Evolutionary conservation across 2,113 vertebrate genomes (phyloP).

Genomic region (Anguilla japonica): DNA sequence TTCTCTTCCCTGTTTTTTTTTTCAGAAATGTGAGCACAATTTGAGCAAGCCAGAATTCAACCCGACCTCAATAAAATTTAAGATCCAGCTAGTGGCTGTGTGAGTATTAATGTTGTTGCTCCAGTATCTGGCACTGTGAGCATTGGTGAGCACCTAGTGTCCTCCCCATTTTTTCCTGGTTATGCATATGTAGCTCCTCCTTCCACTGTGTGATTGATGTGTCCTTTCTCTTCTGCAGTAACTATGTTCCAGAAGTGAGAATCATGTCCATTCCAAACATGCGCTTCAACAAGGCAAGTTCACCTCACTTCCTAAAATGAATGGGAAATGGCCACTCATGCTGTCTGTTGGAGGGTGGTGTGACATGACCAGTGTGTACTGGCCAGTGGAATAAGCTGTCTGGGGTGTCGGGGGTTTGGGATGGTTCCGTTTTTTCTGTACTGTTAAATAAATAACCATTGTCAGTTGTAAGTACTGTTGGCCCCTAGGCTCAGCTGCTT

Average conservation of each 20-base stretch:
- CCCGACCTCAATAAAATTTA: conserved; percentile 98
- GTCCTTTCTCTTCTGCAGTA: conserved; percentile 68
- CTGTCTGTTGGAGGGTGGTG: no score
- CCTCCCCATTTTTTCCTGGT: conserved; percentile 7
- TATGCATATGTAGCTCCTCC: conserved; percentile 9
- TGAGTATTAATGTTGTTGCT: conserved; percentile 69
- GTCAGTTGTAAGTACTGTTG: background rate
- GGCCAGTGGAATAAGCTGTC: no score
- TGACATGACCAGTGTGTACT: no score
- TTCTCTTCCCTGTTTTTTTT: conserved; percentile 30
- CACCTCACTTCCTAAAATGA: background rate
- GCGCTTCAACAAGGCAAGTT: conserved; percentile 90
- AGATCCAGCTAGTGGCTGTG: conserved; percentile 98
- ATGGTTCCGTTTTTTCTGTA: no score
- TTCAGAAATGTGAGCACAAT: conserved; percentile 97
- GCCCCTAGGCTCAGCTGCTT: background rate
- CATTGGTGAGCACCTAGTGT: conserved; percentile 42
- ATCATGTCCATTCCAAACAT: conserved; percentile 99
- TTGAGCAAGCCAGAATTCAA: conserved; percentile 99
- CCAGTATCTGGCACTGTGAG: conserved; percentile 81
- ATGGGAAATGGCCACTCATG: background rate
- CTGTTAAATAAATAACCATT: background rate
- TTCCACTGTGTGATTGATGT: conserved; percentile 1
- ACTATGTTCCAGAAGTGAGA: conserved; percentile 97
- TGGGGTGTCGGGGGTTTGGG: no score